Base-by-base conservation (phyloP, 2,797 vertebrate genomes). In the Aldrovandia affinis region DNA sequence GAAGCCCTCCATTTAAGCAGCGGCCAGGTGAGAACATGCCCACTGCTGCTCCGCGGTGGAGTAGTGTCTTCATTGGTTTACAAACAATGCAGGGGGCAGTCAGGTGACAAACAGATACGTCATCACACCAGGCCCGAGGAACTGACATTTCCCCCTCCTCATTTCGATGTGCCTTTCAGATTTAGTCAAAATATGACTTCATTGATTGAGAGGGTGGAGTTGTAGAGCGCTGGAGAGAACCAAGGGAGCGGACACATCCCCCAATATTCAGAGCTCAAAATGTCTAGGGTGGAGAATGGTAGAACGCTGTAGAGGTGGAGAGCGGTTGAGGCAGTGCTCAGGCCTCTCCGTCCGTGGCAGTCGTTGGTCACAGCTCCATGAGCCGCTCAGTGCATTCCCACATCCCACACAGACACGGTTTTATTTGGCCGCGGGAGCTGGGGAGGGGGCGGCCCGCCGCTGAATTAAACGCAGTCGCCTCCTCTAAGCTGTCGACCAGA, bases 351-450 rank as follows among this genome's bases (percentile, higher is more conserved):
- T 68, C 30, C 44, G 20, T 39, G 47, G 44, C 57, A 79, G 83
- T 52, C 36, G 33, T 39, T 47, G 68, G 42, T 78, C 73, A 42
- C 30, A 52, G 36, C 42, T 52, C 73, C 81, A 82, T 85, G 82
- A 85, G 80, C 84, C 81, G 42, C 80, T 61, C 79, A 78, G 68
- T 50, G 65, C 50, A 85, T 82, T 81, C 82, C 57, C 84, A 82
- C 33, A 52, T 82, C 78, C 84, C 80, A 77, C 42, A 12, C 80
- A 82, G 73, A 78, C 73, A 52, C 82, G 70, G 73, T 54, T 63
- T 82, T 85, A 82, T 77, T 82, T 85, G 81, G 84, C 81, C 77
- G 39, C 30, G 33, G 84, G 44, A 55, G 81, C 28, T 42, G 52
- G 84, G 75, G 73, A 85, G 81, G 73, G 73, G 57, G 47, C 47